Evolutionary conservation across 2,113 vertebrate species (phyloP), one percentile per base, ranked within the genome.

Genomic region (Nyctereutes procyonoides): DNA sequence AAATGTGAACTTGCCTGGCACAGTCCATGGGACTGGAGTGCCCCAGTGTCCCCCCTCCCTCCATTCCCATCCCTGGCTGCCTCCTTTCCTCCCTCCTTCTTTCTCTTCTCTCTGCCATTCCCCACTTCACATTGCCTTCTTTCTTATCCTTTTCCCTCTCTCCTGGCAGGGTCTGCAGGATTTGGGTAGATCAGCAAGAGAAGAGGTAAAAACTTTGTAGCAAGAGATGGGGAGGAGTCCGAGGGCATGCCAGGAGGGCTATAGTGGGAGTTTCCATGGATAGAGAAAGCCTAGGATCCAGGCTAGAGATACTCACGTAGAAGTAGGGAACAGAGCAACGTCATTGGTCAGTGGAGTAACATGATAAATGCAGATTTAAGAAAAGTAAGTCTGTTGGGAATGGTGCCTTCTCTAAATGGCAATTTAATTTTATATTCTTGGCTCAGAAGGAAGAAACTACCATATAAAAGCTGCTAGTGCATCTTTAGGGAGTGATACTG

Each of bases 21-120:
- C 3, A 35, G 58, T 28, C 87, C 30, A 15, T 0, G 32, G 48
- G 2, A 0, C 15, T 2, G 24, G 43, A 3, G 22, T 2, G 51
- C 38, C 16, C 8, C 14, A 12, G 67, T 16, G 14, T 10, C 16
- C 30, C 53, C 43, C 32, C 2, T 6, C 7, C 62, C 32, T 77
- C 48, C 24, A 12, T 3, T 4, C 30, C n/a, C 43, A 71, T 35
- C 83, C 74, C 58, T 35, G 0, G 0, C 0, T 3, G 60, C 24
- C 30, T 5, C 35, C 6, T 63, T 62, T 26, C 20, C 60, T 60
- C 4, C 20, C 48, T 60, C 56, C 22, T 48, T 7, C 35, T 5
- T 4, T 26, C 22, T 26, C 8, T 87, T 53, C 4, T 38, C 26
- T 62, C 20, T n/a, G 9, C 26, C 3, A 4, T 15, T 60, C 16